Evolutionary conservation across 2,888 invertebrate genomes (phyloP).

Genomic region (Prenolepis imparis): DNA sequence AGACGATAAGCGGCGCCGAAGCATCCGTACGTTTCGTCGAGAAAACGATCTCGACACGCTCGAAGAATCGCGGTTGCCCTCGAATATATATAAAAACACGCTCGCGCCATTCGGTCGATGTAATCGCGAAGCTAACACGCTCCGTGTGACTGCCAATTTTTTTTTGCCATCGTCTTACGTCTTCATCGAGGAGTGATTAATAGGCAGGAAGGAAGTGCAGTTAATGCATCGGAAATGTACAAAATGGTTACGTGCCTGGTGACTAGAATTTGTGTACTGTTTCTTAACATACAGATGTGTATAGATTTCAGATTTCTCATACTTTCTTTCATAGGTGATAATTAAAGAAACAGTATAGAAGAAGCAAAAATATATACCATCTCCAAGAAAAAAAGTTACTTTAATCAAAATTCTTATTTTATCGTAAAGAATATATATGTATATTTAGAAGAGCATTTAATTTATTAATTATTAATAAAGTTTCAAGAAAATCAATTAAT

Average conservation of each 20-base stretch:
- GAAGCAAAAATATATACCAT: neutral
- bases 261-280: neutral
- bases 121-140: conserved; percentile 52
- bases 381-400: neutral
- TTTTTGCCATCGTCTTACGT: neutral
- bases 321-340: neutral
- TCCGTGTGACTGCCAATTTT: conserved; percentile 31
- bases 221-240: conserved; percentile 42
- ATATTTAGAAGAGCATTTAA: conserved; percentile 1
- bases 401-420: neutral
- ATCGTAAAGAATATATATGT: neutral
- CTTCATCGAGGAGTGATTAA: conserved; percentile 51
- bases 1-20: conserved; percentile 57
- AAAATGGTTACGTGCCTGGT: conserved; percentile 2
- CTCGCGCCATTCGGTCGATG: conserved; percentile 41
- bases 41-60: conserved; percentile 73
- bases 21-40: conserved; percentile 62
- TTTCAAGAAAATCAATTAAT: neutral
- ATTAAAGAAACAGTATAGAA: neutral
- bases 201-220: conserved; percentile 28
- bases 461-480: neutral
- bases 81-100: conserved; percentile 53
- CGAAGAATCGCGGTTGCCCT: conserved; percentile 60
- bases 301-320: neutral
- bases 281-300: conserved; percentile 1